phyloP scores from a whole-genome alignment of 1,140 invertebrate genomes.

The Hylaeus volcanicus region DNA sequence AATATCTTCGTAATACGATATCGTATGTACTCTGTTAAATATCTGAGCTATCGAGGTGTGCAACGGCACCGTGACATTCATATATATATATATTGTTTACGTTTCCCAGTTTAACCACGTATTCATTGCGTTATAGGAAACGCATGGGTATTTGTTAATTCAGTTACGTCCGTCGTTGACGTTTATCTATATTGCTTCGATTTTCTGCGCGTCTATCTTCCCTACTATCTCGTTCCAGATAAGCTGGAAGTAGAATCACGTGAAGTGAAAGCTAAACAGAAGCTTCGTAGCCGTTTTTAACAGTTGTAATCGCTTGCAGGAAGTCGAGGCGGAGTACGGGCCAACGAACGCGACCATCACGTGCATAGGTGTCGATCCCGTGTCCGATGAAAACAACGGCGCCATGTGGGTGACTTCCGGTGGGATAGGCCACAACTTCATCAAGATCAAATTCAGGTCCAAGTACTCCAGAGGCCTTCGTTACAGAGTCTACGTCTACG shows the following conservation, averaged over 20 bases:
- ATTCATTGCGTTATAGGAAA: too few relatives aligned
- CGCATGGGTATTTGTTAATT: too few relatives aligned
- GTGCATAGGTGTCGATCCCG: slow-evolving; percentile 65
- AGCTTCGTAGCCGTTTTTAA: background rate
- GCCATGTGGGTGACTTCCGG: slow-evolving; percentile 63
- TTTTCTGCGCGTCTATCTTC: too few relatives aligned
- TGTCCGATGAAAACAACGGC: slow-evolving; percentile 62
- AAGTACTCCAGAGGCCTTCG: slow-evolving; percentile 59
- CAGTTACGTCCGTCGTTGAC: too few relatives aligned
- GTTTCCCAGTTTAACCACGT: too few relatives aligned
- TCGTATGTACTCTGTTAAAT: too few relatives aligned
- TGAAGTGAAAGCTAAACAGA: background rate
- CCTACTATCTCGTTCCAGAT: background rate
- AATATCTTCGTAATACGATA: too few relatives aligned
- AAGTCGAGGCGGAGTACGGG: slow-evolving; percentile 66
- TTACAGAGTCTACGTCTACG: slow-evolving; percentile 67
- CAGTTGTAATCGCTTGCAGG: slow-evolving; percentile 42
- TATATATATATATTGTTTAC: too few relatives aligned
- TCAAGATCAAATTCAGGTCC: slow-evolving; percentile 66
- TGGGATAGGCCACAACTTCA: slow-evolving; percentile 62
- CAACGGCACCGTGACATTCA: too few relatives aligned
- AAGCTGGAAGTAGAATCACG: background rate
- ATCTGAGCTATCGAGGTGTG: too few relatives aligned
- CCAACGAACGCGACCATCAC: slow-evolving; percentile 61
- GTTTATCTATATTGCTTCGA: too few relatives aligned